A percentile compares a stretch with the other conserved stretches of the same genome.
These are phyloP conservation scores for Apistogramma diplotaenia DNA, from an alignment of 2,113 vertebrate species.

Conservation along the genomic window DNA sequence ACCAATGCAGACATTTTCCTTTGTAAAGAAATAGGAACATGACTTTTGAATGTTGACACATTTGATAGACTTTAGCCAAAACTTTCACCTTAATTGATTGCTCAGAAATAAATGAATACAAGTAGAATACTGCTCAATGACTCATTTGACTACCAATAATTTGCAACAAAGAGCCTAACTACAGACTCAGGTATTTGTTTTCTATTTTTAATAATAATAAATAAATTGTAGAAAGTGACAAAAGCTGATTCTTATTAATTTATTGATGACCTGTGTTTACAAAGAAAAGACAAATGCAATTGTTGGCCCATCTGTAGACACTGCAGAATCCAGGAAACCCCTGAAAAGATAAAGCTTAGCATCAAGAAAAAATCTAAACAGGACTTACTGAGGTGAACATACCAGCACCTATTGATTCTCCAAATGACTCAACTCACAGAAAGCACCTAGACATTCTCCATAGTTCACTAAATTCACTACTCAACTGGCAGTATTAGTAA, in stretches of 20 bases:
- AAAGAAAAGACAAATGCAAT: neutral
- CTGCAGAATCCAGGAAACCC: neutral
- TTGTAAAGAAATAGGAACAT: neutral
- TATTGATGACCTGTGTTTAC: too few relatives aligned
- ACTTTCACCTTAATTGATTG: neutral
- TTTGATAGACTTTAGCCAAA: neutral
- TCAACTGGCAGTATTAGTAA: neutral
- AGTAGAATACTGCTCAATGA: neutral
- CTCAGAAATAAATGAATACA: neutral
- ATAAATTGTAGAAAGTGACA: too few relatives aligned
- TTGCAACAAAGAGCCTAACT: neutral
- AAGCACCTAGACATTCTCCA: neutral
- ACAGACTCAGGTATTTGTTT: neutral
- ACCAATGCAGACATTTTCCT: neutral
- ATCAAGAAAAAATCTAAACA: neutral
- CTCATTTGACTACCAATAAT: neutral
- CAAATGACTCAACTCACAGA: neutral
- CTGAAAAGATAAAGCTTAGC: neutral
- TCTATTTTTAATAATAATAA: too few relatives aligned
- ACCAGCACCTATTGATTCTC: neutral
- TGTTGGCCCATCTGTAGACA: neutral
- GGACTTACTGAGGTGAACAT: neutral
- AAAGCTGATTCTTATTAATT: too few relatives aligned
- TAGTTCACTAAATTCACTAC: neutral
- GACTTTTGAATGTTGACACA: slow-evolving; percentile 6